Conservation (phyloP, 2,113 vertebrate species). For the Dendrocopos noguchii region DNA sequence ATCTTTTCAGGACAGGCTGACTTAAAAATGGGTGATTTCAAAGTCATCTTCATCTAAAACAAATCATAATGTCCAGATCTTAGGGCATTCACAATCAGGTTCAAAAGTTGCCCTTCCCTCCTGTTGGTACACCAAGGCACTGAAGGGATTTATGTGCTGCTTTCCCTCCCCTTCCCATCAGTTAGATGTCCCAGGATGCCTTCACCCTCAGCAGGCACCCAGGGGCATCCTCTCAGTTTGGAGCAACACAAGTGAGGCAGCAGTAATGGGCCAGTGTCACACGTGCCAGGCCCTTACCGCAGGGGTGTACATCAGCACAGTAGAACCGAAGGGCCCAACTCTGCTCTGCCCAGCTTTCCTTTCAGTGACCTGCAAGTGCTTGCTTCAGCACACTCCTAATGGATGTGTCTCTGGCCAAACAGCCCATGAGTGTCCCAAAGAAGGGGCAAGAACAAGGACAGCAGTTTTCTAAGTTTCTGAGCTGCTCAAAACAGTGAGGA, state of each 20-base stretch:
- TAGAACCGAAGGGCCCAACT: neutral
- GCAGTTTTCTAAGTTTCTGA: neutral
- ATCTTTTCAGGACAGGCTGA: neutral
- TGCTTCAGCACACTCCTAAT: fast-evolving
- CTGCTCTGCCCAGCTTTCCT: neutral
- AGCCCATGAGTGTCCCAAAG: fast-evolving
- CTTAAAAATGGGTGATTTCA: neutral
- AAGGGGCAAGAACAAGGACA: neutral
- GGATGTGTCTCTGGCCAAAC: neutral
- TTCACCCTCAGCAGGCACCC: neutral
- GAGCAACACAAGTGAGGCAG: neutral
- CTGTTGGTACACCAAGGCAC: neutral
- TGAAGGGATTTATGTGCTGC: neutral
- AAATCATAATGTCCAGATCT: neutral
- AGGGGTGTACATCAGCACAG: fast-evolving
- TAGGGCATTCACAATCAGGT: fast-evolving
- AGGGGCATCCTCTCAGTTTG: neutral
- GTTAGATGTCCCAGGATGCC: neutral
- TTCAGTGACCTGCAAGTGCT: neutral
- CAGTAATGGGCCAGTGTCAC: neutral
- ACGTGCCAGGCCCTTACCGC: fast-evolving
- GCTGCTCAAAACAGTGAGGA: neutral
- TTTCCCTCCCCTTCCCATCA: neutral
- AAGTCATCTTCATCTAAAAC: neutral
- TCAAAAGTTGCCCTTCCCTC: neutral